Base-by-base conservation (phyloP, 2,888 invertebrate species). In the Ditula angustiorana region DNA sequence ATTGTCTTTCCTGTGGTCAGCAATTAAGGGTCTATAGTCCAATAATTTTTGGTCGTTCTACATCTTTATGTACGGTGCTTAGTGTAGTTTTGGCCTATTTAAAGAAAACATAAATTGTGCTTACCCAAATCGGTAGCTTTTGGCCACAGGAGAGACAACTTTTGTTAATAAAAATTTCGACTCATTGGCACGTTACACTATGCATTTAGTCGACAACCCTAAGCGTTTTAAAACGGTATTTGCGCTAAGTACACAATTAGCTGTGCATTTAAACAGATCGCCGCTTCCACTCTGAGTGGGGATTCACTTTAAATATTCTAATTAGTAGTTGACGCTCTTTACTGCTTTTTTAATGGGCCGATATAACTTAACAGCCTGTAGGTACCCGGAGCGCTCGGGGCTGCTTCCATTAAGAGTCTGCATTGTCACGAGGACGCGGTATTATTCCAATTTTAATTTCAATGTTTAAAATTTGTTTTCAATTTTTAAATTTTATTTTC, bases 191-290 rank as follows among this genome's bases (percentile, higher is more conserved):
- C n/a, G n/a, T n/a, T n/a, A n/a, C n/a, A n/a, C n/a, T n/a, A n/a
- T n/a, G n/a, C 30, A 30, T 33, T 13, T 19, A 41, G 7, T 19
- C 19, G 41, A 10, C 41, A 41, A 19, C 41, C 41, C 41, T 41
- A 1, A 8, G 16, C 53, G 47, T 64, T 64, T 64, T 64, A 59
- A 64, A 64, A 57, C 58, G 59, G 58, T 37, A 59, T 64, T 64
- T 64, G 59, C 64, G 46, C 63, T 53, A 64, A 64, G 64, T 64
- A 64, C 64, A 64, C 64, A 64, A 64, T 64, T 64, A 64, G 64
- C 64, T 59, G 58, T 53, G 58, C 64, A 53, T 64, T 64, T 59
- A 64, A 59, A 59, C 64, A 59, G 64, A 64, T 64, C 64, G 53
- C 64, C 46, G 63, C 33, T 57, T 62, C 62, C 33, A 56, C 49